Base-by-base conservation (phyloP, 2,888 invertebrate species). In the Argyresthia goedartella region DNA sequence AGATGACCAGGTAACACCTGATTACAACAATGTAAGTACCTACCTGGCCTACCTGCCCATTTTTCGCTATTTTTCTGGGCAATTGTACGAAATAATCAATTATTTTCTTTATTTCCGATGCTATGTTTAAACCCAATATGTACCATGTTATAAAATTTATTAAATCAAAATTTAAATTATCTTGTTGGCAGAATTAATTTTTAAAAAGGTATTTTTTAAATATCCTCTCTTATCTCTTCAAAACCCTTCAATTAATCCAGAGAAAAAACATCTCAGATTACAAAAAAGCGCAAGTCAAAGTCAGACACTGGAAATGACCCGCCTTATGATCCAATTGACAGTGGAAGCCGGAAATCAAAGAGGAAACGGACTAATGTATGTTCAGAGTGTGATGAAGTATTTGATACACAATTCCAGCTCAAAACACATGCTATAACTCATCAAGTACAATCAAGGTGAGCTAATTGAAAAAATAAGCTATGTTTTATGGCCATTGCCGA, bases 391-490 rank as follows among this genome's bases (percentile, higher is more conserved):
- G 51, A 59, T 13, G 53, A 42, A 0, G 58, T 59, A 16, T 69
- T 65, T 54, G 55, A 61, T 1, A 61, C 50, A 0, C 39, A 55
- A 7, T 15, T 46, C 0, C 62, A 59, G 1, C 53, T 69, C 1
- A 68, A 63, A 52, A 54, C 52, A 1, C 69, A 69, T 56, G 56
- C 62, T 0, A 53, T 66, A 8, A 61, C 61, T 49, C 69, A 69
- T 51, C 68, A 69, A 49, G 62, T 63, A 14, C 60, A 64, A 47
- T 25, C 25, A 25, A 25, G 25, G 25, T 25, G 25, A 25, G 25
- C 6, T 25, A 25, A 25, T n/a, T n/a, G n/a, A n/a, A n/a, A n/a
- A n/a, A n/a, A n/a, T n/a, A n/a, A n/a, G n/a, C n/a, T n/a, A n/a
- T n/a, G n/a, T n/a, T n/a, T n/a, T n/a, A n/a, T n/a, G n/a, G n/a